Conservation (phyloP, 2,888 invertebrate species). For the Cephus spinipes region DNA sequence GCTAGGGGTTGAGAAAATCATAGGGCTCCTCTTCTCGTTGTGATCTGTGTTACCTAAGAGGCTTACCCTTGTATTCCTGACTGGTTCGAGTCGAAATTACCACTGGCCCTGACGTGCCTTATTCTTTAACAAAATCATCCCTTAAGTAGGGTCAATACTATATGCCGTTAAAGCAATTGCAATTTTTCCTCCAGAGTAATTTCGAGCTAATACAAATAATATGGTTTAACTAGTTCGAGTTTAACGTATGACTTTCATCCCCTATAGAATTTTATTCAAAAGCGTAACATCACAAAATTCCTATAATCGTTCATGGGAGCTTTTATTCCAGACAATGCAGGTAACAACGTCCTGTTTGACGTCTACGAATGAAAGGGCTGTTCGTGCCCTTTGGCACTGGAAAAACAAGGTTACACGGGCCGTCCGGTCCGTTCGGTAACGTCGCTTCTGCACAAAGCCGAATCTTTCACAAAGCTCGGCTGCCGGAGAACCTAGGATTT, state of each 20-base stretch:
- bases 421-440: constrained; percentile 16
- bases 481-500: constrained; percentile 30
- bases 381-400: neutral
- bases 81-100: constrained; percentile 3
- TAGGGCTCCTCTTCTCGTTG: constrained; percentile 10
- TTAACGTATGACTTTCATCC: neutral
- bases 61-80: constrained; percentile 12
- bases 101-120: neutral
- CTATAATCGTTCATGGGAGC: neutral
- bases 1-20: constrained; percentile 8
- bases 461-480: constrained; percentile 15
- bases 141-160: neutral
- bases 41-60: neutral
- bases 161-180: neutral
- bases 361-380: constrained; percentile 24
- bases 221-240: neutral
- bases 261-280: neutral
- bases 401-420: constrained; percentile 35
- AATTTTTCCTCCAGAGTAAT: neutral
- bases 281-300: neutral
- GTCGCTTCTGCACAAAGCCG: constrained; percentile 1
- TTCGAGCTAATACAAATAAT: neutral
- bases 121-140: neutral
- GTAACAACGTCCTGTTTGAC: constrained; percentile 29
- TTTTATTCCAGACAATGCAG: neutral